Conservation (phyloP, 2,888 invertebrate species). For the Heterodera filipjevi region DNA sequence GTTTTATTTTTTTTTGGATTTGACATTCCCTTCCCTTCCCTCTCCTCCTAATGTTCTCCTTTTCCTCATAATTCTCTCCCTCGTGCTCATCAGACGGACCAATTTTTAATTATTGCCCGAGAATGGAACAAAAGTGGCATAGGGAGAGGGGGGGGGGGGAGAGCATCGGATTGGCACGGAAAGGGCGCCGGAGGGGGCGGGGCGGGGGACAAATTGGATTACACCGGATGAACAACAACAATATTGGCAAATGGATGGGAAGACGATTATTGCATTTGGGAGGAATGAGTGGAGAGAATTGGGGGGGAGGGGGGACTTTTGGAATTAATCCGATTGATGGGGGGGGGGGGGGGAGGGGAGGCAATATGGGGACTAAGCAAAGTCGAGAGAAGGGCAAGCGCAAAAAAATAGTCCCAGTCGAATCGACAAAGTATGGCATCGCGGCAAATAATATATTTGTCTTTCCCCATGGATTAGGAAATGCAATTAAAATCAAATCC, state of each 20-base stretch:
- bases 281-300: not conserved
- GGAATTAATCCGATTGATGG: constrained; percentile 4
- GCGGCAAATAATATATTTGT: not conserved
- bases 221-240: constrained; percentile 8
- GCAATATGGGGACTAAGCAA: not conserved
- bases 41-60: not conserved
- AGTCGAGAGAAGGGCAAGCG: not conserved
- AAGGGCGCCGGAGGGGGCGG: not conserved
- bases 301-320: not conserved
- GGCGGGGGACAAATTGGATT: constrained; percentile 7
- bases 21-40: not conserved
- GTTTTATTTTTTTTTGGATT: not conserved
- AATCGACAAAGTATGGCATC: not conserved
- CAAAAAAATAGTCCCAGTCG: not conserved
- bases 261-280: constrained; percentile 11
- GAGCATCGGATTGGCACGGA: constrained; percentile 12
- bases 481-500: constrained; percentile 7
- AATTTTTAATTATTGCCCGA: constrained; percentile 20
- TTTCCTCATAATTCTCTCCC: not conserved
- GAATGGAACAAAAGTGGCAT: not conserved
- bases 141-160: not conserved
- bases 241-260: constrained; percentile 6
- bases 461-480: constrained; percentile 9
- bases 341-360: not conserved
- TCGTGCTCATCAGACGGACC: not conserved